Evolutionary conservation across 2,113 vertebrate genomes (phyloP).

Genomic region (Pterophyllum scalare): DNA sequence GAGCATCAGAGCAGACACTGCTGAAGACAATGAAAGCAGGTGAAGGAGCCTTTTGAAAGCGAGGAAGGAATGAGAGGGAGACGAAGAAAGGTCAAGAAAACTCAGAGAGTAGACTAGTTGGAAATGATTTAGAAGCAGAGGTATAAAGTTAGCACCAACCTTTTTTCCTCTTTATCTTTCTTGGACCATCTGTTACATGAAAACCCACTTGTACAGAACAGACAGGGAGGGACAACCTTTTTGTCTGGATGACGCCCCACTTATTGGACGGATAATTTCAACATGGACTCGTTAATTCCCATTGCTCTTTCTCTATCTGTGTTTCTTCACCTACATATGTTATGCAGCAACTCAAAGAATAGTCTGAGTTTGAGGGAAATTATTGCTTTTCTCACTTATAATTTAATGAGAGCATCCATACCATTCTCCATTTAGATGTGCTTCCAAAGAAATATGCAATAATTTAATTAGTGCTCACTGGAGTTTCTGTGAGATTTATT

Average conservation of each 20-base stretch:
- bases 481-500: background rate
- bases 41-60: background rate
- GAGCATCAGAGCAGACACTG: background rate
- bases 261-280: slow-evolving; percentile 18
- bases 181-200: slow-evolving; percentile 28
- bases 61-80: background rate
- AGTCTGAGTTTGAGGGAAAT: background rate
- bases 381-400: background rate
- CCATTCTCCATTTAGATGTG: background rate
- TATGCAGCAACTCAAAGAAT: background rate
- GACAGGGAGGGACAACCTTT: background rate
- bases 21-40: slow-evolving; percentile 1
- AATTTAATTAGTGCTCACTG: background rate
- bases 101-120: background rate
- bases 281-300: background rate
- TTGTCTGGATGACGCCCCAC: slow-evolving; percentile 16
- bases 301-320: background rate
- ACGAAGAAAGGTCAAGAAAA: background rate
- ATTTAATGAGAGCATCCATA: background rate
- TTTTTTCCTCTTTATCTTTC: slow-evolving; percentile 34
- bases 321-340: background rate
- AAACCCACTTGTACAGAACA: slow-evolving; percentile 15
- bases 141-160: background rate
- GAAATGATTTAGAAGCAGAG: slow-evolving; percentile 24
- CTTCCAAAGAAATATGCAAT: background rate